A percentile compares a stretch with the other conserved stretches of the same genome.
Evolutionary conservation across 2,888 invertebrate genomes (phyloP).

Genomic region (Trachelus iudaicus): DNA sequence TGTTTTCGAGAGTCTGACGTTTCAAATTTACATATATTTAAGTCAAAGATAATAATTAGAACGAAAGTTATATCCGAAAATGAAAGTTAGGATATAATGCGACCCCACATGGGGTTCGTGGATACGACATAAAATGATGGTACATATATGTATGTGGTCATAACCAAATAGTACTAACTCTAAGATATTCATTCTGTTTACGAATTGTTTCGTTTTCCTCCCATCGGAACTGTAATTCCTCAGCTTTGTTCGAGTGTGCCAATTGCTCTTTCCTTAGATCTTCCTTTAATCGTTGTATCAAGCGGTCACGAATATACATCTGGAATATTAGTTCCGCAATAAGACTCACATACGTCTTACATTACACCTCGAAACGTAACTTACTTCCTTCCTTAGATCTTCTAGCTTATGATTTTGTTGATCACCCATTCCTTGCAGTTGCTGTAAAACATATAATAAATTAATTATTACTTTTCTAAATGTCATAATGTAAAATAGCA

Average conservation of each 20-base stretch:
- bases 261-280: slow-evolving; percentile 34
- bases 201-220: slow-evolving; percentile 33
- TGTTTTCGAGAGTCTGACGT: neutral
- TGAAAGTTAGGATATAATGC: neutral
- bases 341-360: neutral
- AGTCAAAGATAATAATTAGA: neutral
- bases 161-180: slow-evolving; percentile 27
- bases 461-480: neutral
- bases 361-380: neutral
- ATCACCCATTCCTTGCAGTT: slow-evolving; percentile 29
- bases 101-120: neutral
- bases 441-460: slow-evolving; percentile 11
- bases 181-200: slow-evolving; percentile 41
- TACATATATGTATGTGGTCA: neutral
- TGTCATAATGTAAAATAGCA: neutral
- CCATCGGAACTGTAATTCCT: slow-evolving; percentile 30
- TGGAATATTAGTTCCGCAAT: slow-evolving; percentile 15
- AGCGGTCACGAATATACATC: slow-evolving; percentile 33
- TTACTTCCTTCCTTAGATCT: slow-evolving; percentile 38
- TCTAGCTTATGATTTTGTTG: slow-evolving; percentile 35
- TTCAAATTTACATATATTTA: neutral
- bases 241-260: slow-evolving; percentile 38
- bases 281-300: slow-evolving; percentile 37
- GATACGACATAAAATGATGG: neutral
- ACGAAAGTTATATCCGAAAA: neutral